Evolutionary conservation across 35 echinoderm and acorn worm species (phyloP).

Genomic region (Eucidaris tribuloides): DNA sequence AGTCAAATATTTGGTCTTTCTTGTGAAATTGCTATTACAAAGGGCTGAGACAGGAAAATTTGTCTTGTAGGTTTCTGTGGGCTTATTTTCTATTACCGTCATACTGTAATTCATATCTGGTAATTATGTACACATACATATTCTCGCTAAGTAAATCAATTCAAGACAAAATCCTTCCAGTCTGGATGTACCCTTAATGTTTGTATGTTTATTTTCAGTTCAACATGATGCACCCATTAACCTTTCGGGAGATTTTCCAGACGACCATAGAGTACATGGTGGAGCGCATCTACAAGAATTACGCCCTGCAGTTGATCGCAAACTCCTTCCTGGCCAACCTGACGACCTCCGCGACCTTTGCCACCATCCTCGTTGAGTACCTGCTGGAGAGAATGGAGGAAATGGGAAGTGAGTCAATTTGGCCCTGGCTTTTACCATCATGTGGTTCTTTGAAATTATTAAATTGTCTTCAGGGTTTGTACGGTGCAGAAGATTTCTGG

Average conservation of each 20-base stretch:
- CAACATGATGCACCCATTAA: constrained; percentile 92
- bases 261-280: constrained; percentile 95
- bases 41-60: too few species aligned
- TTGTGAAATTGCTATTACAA: too few species aligned
- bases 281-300: constrained; percentile 89
- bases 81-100: too few species aligned
- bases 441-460: too few species aligned
- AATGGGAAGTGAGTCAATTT: constrained; percentile 96
- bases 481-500: too few species aligned
- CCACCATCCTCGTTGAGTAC: constrained; percentile 83
- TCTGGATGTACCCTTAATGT: too few species aligned
- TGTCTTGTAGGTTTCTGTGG: too few species aligned
- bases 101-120: background rate
- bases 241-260: constrained; percentile 93
- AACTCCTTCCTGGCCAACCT: constrained; percentile 93
- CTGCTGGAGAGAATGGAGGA: constrained; percentile 84
- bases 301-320: constrained; percentile 92
- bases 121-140: background rate
- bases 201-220: constrained; percentile 62
- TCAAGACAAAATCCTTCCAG: too few species aligned
- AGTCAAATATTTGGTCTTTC: too few species aligned
- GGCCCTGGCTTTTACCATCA: too few species aligned
- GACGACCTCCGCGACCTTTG: constrained; percentile 81
- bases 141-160: too few species aligned
- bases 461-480: too few species aligned